phyloP scores from a whole-genome alignment of 2,888 invertebrate genomes.

The Ryuthela nishihirai region DNA sequence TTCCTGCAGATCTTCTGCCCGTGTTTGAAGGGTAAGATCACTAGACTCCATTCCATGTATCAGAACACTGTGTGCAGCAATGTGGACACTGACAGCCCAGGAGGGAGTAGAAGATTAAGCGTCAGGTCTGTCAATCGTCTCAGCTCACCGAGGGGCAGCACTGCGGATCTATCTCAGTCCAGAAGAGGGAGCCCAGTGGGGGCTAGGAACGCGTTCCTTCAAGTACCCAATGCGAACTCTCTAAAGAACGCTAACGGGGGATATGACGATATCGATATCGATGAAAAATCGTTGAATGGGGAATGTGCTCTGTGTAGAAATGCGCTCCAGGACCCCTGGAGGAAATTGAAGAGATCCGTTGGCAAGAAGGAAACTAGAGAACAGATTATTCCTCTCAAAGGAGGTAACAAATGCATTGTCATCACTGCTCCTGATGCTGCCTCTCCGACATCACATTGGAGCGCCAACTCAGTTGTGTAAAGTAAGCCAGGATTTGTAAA shows the following conservation, averaged over 20 bases:
- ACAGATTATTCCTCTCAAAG: slow-evolving; percentile 29
- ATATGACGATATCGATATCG: slow-evolving; percentile 15
- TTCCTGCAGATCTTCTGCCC: slow-evolving; percentile 44
- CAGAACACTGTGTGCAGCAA: slow-evolving; percentile 30
- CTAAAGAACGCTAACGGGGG: slow-evolving; percentile 15
- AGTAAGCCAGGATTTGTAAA: no score
- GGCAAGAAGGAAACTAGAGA: slow-evolving; percentile 21
- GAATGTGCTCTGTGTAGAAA: slow-evolving; percentile 11
- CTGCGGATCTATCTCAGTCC: background rate
- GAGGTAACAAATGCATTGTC: slow-evolving; percentile 35
- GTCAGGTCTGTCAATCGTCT: slow-evolving; percentile 2
- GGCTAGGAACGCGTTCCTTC: slow-evolving; percentile 9
- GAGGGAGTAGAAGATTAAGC: slow-evolving; percentile 16
- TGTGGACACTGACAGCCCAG: slow-evolving; percentile 27
- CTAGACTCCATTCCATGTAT: slow-evolving; percentile 20
- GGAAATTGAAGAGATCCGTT: slow-evolving; percentile 11
- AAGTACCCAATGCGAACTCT: slow-evolving; percentile 15
- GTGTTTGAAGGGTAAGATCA: slow-evolving; percentile 29
- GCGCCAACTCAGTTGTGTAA: slow-evolving; percentile 16
- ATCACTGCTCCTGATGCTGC: slow-evolving; percentile 32
- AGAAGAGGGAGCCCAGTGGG: background rate
- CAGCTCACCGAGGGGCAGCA: slow-evolving; percentile 4
- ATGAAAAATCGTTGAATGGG: background rate
- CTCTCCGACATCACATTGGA: slow-evolving; percentile 13
- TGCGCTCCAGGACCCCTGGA: slow-evolving; percentile 12